Base-by-base conservation (phyloP, 1,140 invertebrate species). In the Drosophila chauvacae region DNA sequence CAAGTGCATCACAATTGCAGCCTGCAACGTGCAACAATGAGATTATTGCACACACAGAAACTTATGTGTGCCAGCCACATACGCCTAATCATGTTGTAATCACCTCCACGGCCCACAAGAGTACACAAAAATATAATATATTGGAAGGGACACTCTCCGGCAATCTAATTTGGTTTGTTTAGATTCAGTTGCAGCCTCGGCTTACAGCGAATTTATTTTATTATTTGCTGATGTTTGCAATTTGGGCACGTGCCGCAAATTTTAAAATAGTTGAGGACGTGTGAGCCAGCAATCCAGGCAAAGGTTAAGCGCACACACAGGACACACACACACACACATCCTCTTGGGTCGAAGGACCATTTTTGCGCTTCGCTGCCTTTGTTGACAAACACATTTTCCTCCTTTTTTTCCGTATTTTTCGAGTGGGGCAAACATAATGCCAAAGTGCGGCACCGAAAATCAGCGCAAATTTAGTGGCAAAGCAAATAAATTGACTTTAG, bases 221-320 rank as follows among this genome's bases (percentile, higher is more conserved):
- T 91, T 91, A 90, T 91, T 91, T 91, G 90, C 84, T 91, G 83
- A 91, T 91, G 88, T 91, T 91, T 91, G 81, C 88, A 82, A 91
- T 91, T 91, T 91, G 76, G 68, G 84, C 88, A 91, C 90, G 88
- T 91, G 88, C 84, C 66, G 70, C 78, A 91, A 91, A 91, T 91
- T 91, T 80, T 83, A 82, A 90, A 90, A 91, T 78, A 90, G 85
- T 86, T 73, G 79, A 71, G 79, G 68, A 86, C 87, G 82, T 91
- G 80, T 80, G 69, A 57, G 57, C 48, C 64, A 68, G 60, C 85
- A 76, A 81, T 83, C 70, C 81, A 50, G 60, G 59, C 63, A 60
- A 59, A 80, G 58, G 77, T 76, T 76, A 65, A 23, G 64, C 56
- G 64, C 56, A 63, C 62, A 74, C 45, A 65, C 26, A 77, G 57